These are phyloP conservation scores for Anhinga anhinga DNA, from an alignment of 2,113 vertebrate genomes.

Conservation along the genomic window DNA sequence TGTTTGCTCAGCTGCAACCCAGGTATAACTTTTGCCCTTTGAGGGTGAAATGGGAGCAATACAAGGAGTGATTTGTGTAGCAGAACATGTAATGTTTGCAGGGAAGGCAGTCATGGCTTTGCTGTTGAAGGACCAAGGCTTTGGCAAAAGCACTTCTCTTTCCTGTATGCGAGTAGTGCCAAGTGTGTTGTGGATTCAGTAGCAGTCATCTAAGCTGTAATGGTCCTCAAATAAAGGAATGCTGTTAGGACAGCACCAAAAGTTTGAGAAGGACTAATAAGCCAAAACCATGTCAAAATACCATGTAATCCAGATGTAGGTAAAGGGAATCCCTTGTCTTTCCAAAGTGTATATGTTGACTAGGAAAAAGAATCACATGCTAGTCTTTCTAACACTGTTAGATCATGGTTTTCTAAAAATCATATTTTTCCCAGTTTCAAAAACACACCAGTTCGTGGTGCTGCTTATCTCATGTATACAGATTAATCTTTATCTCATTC, in stretches of 20 bases:
- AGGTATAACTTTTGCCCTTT: neutral
- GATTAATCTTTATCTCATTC: neutral
- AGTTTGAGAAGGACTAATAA: neutral
- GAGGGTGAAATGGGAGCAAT: neutral
- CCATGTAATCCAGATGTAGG: neutral
- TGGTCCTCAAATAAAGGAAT: neutral
- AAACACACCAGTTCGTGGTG: neutral
- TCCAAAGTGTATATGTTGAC: neutral
- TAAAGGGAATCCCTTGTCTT: neutral
- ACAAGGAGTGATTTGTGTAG: neutral
- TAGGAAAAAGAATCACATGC: neutral
- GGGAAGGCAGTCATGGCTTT: neutral
- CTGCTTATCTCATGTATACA: neutral
- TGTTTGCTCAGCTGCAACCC: neutral
- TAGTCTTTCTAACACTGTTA: neutral
- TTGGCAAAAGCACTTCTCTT: neutral
- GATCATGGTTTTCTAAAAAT: neutral
- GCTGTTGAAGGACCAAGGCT: neutral
- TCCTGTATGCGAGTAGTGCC: neutral
- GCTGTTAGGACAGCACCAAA: neutral
- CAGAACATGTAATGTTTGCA: neutral
- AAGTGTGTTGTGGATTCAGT: neutral
- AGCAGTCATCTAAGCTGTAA: neutral
- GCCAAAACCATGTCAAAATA: neutral
- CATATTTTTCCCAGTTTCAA: neutral